Evolutionary conservation across 2,888 invertebrate species (phyloP).

Genomic region (Plebejus melissa): DNA sequence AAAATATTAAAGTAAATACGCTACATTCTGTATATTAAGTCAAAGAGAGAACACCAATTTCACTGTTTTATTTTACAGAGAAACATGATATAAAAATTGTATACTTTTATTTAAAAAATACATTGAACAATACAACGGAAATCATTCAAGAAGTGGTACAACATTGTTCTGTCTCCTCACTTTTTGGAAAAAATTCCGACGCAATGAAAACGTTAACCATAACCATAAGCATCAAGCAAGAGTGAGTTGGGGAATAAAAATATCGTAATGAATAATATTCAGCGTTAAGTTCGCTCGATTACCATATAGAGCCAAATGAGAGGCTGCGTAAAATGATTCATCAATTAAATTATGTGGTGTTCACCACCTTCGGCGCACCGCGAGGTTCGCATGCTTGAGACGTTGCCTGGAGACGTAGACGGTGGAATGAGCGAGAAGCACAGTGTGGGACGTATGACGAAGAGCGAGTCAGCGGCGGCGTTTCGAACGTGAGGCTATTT

Average conservation of each 20-base stretch:
- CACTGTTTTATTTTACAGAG: neutral
- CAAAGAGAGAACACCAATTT: neutral
- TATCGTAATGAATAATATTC: constrained; percentile 53
- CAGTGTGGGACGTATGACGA: constrained; percentile 72
- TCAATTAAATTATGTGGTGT: constrained; percentile 58
- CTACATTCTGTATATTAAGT: neutral
- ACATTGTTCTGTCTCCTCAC: neutral
- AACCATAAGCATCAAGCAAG: constrained; percentile 47
- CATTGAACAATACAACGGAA: neutral
- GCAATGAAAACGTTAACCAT: neutral
- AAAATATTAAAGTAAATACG: neutral
- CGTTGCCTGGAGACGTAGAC: constrained; percentile 49
- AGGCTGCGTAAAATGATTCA: constrained; percentile 64
- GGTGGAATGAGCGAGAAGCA: constrained; percentile 72
- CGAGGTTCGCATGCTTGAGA: constrained; percentile 36
- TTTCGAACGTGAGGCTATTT: constrained; percentile 75
- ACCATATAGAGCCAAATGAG: constrained; percentile 64
- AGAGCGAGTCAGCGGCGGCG: constrained; percentile 59
- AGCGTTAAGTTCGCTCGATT: constrained; percentile 43
- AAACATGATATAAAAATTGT: neutral
- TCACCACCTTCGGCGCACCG: constrained; percentile 40
- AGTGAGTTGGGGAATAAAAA: constrained; percentile 44
- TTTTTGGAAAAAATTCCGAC: neutral
- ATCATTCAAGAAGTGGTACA: neutral
- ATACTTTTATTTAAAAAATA: neutral